Base-by-base conservation (phyloP, 2,113 vertebrate genomes). In the Daubentonia madagascariensis region DNA sequence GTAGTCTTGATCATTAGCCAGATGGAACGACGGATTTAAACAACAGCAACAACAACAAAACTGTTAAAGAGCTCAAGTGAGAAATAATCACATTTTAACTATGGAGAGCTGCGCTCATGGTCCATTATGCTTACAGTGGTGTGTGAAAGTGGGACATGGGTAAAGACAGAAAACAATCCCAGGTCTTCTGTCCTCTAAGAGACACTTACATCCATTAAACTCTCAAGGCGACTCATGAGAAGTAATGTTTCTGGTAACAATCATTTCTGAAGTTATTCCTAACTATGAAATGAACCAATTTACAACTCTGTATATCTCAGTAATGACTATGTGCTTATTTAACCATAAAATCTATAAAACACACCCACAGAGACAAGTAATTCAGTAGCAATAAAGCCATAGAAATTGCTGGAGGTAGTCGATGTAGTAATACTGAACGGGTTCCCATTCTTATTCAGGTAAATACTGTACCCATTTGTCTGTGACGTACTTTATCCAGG, bases 41-140 rank as follows among this genome's bases (percentile, higher is more conserved):
- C 61, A 63, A 11, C 61, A 63, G 25, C 61, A 63, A 63, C 6
- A 87, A 50, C 89, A 72, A n/a, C 16, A 37, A 70, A 70, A 11
- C 11, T 81, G 11, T 43, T 48, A 84, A 90, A 95, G 75, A 73
- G 43, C 37, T 95, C 54, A 95, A 97, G 94, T 61, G 16, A 91
- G 93, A 85, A 97, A 96, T 96, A 98, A 97, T 91, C 93, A 89
- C 14, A 25, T 16, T 97, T 91, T 98, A 81, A 97, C 80, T 75
- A 73, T 52, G 50, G 68, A 96, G 63, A 93, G 61, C 32, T 59
- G 10, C 85, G 81, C 72, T 96, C 96, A 92, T 97, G 68, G 83
- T 81, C 2, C 18, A 4, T 0, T 0, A 89, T 94, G 80, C 57
- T 98, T 85, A 80, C 9, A 68, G 63, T 23, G 54, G 22, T 67